These are phyloP conservation scores for Ursus arctos DNA, from an alignment of 2,113 vertebrate genomes.

Conservation along the genomic window DNA sequence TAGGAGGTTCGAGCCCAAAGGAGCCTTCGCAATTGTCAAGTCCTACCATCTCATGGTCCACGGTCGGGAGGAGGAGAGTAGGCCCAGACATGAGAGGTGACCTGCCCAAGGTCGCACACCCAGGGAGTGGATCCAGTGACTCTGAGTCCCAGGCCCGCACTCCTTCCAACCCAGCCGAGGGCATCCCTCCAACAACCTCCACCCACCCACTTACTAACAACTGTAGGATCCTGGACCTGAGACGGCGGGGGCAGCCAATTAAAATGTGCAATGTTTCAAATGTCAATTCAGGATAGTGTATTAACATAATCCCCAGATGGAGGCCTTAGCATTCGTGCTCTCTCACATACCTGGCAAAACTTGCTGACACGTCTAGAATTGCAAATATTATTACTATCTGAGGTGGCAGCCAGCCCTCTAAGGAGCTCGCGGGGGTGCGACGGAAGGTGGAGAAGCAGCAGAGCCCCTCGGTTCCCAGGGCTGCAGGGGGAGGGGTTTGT, in stretches of 20 bases:
- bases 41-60: neutral
- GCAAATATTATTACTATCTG: conserved; percentile 63
- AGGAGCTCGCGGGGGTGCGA: neutral
- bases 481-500: neutral
- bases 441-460: neutral
- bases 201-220: neutral
- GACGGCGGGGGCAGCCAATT: conserved; percentile 56
- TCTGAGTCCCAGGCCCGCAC: neutral
- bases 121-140: neutral
- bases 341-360: conserved; percentile 62
- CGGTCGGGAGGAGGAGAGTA: neutral
- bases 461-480: neutral
- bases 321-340: conserved; percentile 67
- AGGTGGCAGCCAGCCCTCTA: neutral
- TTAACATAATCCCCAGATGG: conserved; percentile 74
- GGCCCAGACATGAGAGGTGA: neutral
- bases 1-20: neutral
- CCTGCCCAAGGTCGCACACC: neutral
- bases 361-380: conserved; percentile 70
- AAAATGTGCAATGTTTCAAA: conserved; percentile 68
- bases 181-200: neutral
- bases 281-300: conserved; percentile 64
- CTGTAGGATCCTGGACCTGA: neutral
- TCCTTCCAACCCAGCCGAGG: neutral
- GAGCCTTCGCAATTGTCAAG: neutral